Base-by-base conservation (phyloP, 37 sponge, comb jelly and placozoan genomes). In the Chondrilla cf. caribensis region DNA sequence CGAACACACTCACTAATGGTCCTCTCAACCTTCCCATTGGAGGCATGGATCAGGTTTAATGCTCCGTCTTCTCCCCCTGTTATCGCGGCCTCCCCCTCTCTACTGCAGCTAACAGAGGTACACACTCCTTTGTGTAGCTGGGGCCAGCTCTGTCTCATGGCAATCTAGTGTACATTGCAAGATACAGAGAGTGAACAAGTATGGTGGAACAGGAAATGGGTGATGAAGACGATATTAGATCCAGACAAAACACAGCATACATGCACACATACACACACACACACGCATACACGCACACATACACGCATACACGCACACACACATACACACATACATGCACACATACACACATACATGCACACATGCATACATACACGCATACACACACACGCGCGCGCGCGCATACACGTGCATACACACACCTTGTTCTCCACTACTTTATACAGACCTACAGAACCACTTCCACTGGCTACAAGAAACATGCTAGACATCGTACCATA, bases 251-350 rank as follows among this genome's bases (percentile, higher is more conserved):
- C 51, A 47, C 6, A 14, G 51, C 51, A 47, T 6, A 22, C 6
- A 9, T 60, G 22, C 33, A 71, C 38, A 71, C 73, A 71, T 38
- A 71, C n/a, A n/a, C n/a, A n/a, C n/a, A n/a, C n/a, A n/a, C n/a
- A n/a, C n/a, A n/a, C n/a, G n/a, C n/a, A n/a, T n/a, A n/a, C n/a
- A n/a, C n/a, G n/a, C n/a, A n/a, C n/a, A n/a, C n/a, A n/a, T n/a
- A n/a, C n/a, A n/a, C n/a, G n/a, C n/a, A n/a, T n/a, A n/a, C n/a
- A n/a, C n/a, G n/a, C n/a, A n/a, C n/a, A n/a, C n/a, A n/a, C n/a
- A n/a, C n/a, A n/a, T n/a, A n/a, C n/a, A n/a, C n/a, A n/a, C n/a
- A n/a, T n/a, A n/a, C n/a, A n/a, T n/a, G n/a, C n/a, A n/a, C n/a
- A n/a, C n/a, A n/a, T n/a, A n/a, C n/a, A n/a, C n/a, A n/a, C n/a